Evolutionary conservation across 2,113 vertebrate genomes (phyloP), one percentile per base, ranked within the genome.

Genomic region (Urocitellus parryii): DNA sequence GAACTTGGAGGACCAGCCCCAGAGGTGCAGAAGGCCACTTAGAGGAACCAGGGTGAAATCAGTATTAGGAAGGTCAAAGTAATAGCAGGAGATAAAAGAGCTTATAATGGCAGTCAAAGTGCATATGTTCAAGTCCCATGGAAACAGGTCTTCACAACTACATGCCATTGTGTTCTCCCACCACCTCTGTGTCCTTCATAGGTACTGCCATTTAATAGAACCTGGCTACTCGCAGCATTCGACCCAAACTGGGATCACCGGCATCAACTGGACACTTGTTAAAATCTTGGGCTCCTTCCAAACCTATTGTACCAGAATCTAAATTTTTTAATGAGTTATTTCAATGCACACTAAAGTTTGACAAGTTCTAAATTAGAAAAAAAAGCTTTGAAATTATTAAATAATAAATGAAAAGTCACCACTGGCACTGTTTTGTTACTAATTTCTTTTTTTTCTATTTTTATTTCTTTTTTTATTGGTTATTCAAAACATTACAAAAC

Each of bases 51-150:
- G 25, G 67, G 7, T 42, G 29, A 90, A 96, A 22, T 4, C 12
- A 89, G 27, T n/a, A 27, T 29, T 29, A 1, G 17, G 34, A 39
- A 29, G 22, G 29, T 24, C 16, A n/a, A 88, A 39, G 48, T 12
- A 32, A 34, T 80, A 63, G 56, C 65, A 34, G 13, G 14, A 90
- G 14, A 5, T 14, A 84, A 76, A 68, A 27, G 0, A 2, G 48
- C 1, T 25, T 5, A 2, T 63, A 37, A 77, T 7, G 18, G 76
- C 2, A 37, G 24, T 1, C 1, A 0, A 10, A 45, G 20, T 1
- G 34, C 22, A 32, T n/a, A 51, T 34, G 25, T 61, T 17, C 58
- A 65, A 81, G 3, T 1, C n/a, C 34, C 10, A 58, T 0, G 45
- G 1, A 16, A 37, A 18, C 17, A 61, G 13, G 58, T 18, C 32